These are phyloP conservation scores for Tautogolabrus adspersus DNA, from an alignment of 2,113 vertebrate genomes.

Conservation along the genomic window DNA sequence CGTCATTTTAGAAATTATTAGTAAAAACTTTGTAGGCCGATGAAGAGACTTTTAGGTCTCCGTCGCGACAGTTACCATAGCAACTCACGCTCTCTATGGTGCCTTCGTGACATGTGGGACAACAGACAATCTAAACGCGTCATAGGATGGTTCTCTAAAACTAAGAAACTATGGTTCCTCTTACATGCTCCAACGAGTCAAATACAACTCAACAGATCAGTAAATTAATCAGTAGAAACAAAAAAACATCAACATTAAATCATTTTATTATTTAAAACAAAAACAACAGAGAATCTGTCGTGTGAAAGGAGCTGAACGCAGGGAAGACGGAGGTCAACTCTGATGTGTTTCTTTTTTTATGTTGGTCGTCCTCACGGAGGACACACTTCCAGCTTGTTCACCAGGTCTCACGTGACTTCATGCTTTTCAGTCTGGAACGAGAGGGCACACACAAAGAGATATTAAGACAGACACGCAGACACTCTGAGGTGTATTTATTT, in stretches of 20 bases:
- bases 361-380: constrained; percentile 57
- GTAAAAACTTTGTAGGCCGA: too few relatives aligned
- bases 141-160: too few relatives aligned
- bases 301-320: too few relatives aligned
- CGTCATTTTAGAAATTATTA: constrained; percentile 1
- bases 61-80: constrained; percentile 3
- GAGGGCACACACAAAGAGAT: not conserved
- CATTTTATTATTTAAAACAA: constrained; percentile 34
- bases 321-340: too few relatives aligned
- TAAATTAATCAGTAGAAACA: not conserved
- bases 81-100: not conserved
- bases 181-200: too few relatives aligned
- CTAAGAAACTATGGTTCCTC: too few relatives aligned
- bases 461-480: not conserved
- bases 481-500: not conserved
- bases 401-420: constrained; percentile 25
- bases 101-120: constrained; percentile 12
- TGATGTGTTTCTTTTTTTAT: not conserved
- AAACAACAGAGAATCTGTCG: not conserved
- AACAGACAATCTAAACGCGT: not conserved
- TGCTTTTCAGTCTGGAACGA: constrained; percentile 50
- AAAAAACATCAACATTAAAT: not conserved
- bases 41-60: too few relatives aligned
- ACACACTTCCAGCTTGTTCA: constrained; percentile 35
- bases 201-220: not conserved